Percentiles rank a stretch among this genome's conserved stretches.
Conservation (phyloP, 2,797 vertebrate genomes). For the Trachops cirrhosus region DNA sequence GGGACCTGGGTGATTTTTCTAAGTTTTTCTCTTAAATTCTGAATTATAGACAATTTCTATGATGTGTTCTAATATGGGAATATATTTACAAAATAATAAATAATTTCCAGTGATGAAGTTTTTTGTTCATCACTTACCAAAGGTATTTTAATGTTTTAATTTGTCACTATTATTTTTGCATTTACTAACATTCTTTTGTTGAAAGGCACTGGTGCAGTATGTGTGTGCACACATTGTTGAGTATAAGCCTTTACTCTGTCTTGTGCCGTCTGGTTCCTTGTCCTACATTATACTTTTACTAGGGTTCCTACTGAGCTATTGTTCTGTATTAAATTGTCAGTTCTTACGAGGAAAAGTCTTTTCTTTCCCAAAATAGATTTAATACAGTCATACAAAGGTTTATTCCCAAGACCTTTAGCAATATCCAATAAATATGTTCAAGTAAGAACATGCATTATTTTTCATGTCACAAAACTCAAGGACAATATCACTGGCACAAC, state of each 20-base stretch:
- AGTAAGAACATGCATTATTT: constrained; percentile 30
- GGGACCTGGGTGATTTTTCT: background rate
- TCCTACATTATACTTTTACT: background rate
- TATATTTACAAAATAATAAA: background rate
- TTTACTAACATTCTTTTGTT: background rate
- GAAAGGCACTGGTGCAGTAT: background rate
- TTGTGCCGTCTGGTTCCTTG: background rate
- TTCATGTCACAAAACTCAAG: constrained; percentile 47
- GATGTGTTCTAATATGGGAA: background rate
- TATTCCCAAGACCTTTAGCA: constrained; percentile 30
- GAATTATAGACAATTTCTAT: background rate
- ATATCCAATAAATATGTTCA: constrained; percentile 25
- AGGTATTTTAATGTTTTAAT: background rate
- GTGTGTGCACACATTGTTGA: background rate
- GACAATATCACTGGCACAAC: background rate
- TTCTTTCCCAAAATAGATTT: constrained; percentile 28
- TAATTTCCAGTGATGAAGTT: background rate
- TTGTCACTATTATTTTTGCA: background rate
- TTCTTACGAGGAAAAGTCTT: background rate
- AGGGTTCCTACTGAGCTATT: background rate
- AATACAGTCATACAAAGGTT: background rate
- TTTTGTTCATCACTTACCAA: background rate
- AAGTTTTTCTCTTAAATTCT: background rate
- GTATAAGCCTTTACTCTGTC: background rate
- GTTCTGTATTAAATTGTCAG: background rate